Conservation (phyloP, 2,888 invertebrate species). For the Zeuzera pyrina region DNA sequence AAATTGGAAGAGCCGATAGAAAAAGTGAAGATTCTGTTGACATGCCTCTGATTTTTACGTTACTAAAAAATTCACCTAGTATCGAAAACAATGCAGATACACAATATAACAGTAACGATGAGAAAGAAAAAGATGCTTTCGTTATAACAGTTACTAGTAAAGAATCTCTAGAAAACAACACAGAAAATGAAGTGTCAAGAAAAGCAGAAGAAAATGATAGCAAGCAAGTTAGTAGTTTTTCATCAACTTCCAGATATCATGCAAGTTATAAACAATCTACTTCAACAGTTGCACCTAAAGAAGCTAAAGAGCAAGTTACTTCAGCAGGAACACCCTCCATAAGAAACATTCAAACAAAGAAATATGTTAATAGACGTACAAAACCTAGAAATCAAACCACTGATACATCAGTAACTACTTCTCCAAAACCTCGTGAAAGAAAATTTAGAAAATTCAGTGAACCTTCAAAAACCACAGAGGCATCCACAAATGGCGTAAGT, state of each 20-base stretch:
- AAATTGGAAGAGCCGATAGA: constrained; percentile 23
- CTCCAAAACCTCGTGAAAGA: constrained; percentile 35
- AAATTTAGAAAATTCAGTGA: constrained; percentile 47
- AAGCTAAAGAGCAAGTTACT: constrained; percentile 25
- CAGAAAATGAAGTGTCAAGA: constrained; percentile 31
- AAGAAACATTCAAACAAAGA: constrained; percentile 52
- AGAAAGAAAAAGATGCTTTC: constrained; percentile 33
- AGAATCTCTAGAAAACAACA: constrained; percentile 44
- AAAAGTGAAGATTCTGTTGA: constrained; percentile 36
- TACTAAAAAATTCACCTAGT: constrained; percentile 29
- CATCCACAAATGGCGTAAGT: constrained; percentile 60
- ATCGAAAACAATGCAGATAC: constrained; percentile 17
- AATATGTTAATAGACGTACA: constrained; percentile 34
- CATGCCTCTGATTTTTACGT: constrained; percentile 44
- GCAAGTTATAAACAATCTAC: constrained; percentile 43
- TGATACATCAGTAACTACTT: constrained; percentile 23
- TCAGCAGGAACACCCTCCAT: constrained; percentile 38
- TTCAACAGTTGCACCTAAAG: constrained; percentile 17
- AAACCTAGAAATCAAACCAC: constrained; percentile 29
- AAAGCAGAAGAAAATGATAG: constrained; percentile 34
- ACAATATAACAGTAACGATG: constrained; percentile 7
- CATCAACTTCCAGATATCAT: constrained; percentile 48
- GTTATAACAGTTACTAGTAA: constrained; percentile 47
- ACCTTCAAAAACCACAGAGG: constrained; percentile 51
- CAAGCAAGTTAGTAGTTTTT: constrained; percentile 23